Evolutionary conservation across 2,797 vertebrate genomes (phyloP).

Genomic region (Thunnus albacares): DNA sequence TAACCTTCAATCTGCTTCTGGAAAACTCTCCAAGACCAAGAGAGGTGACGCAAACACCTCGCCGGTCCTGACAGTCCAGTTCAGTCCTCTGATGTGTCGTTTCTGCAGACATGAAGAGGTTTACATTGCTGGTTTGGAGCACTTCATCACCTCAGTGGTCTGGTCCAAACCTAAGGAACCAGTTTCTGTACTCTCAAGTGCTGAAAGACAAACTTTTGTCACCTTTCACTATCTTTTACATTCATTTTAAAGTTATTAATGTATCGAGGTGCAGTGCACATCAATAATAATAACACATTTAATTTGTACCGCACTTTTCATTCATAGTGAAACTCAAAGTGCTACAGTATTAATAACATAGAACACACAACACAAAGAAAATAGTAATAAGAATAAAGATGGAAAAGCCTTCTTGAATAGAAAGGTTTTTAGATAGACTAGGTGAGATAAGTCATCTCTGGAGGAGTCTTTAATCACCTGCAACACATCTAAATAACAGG

Average conservation of each 20-base stretch:
- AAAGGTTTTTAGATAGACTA: not conserved
- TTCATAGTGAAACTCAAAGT: too few relatives aligned
- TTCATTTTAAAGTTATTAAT: too few relatives aligned
- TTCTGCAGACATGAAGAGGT: conserved; percentile 18
- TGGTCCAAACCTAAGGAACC: conserved; percentile 22
- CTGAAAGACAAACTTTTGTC: too few relatives aligned
- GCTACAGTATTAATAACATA: too few relatives aligned
- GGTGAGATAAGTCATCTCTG: not conserved
- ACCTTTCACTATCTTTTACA: not conserved
- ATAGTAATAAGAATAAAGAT: too few relatives aligned
- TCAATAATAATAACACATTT: too few relatives aligned
- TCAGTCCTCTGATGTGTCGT: not conserved
- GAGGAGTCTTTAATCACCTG: too few relatives aligned
- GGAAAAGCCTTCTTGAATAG: too few relatives aligned
- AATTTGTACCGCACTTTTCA: too few relatives aligned
- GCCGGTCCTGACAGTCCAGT: conserved; percentile 7
- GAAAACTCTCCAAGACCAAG: conserved; percentile 10
- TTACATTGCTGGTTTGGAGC: conserved; percentile 8
- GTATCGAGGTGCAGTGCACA: too few relatives aligned
- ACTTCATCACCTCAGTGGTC: conserved; percentile 16
- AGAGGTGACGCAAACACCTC: conserved; percentile 1
- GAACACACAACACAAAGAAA: too few relatives aligned
- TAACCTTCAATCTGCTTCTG: conserved; percentile 4
- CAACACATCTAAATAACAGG: not conserved
- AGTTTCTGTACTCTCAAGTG: conserved; percentile 1